Percentiles rank a stretch among this genome's conserved stretches.
These are phyloP conservation scores for Ceryle rudis DNA, from an alignment of 2,797 vertebrate genomes.

Conservation along the genomic window DNA sequence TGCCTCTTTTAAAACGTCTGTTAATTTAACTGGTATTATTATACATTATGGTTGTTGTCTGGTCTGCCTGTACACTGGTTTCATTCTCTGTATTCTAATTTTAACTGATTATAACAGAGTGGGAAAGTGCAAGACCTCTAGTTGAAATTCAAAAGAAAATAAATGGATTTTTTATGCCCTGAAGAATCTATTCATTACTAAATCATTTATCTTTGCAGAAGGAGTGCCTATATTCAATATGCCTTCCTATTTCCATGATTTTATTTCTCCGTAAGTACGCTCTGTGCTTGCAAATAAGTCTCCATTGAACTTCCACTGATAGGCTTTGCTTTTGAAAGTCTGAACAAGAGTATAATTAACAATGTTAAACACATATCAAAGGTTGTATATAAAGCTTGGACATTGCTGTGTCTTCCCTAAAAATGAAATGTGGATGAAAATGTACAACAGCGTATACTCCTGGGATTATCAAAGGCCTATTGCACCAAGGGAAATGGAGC, in stretches of 20 bases:
- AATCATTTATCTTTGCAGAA: slow-evolving; percentile 79
- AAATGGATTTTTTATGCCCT: slow-evolving; percentile 81
- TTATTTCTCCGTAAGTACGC: slow-evolving; percentile 54
- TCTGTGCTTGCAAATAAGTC: slow-evolving; percentile 50
- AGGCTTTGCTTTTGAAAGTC: slow-evolving; percentile 12
- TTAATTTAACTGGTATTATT: slow-evolving; percentile 62
- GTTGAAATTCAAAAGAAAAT: slow-evolving; percentile 79
- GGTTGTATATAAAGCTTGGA: background rate
- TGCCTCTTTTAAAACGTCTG: background rate
- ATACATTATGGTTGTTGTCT: slow-evolving; percentile 38
- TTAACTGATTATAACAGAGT: slow-evolving; percentile 64
- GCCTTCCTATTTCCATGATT: slow-evolving; percentile 59
- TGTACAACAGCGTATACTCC: background rate
- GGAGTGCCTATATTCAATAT: slow-evolving; percentile 59
- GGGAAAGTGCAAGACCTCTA: slow-evolving; percentile 76
- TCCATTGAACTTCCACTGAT: slow-evolving; percentile 1
- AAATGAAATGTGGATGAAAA: background rate
- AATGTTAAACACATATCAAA: slow-evolving; percentile 31
- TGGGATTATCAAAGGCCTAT: background rate
- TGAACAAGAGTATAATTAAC: slow-evolving; percentile 48
- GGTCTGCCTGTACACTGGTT: slow-evolving; percentile 32
- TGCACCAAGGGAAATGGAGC: background rate
- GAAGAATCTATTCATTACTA: slow-evolving; percentile 78
- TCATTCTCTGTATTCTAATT: slow-evolving; percentile 69
- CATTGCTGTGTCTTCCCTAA: background rate